phyloP scores from a whole-genome alignment of 1,140 invertebrate genomes.

The Chelonus insularis region DNA sequence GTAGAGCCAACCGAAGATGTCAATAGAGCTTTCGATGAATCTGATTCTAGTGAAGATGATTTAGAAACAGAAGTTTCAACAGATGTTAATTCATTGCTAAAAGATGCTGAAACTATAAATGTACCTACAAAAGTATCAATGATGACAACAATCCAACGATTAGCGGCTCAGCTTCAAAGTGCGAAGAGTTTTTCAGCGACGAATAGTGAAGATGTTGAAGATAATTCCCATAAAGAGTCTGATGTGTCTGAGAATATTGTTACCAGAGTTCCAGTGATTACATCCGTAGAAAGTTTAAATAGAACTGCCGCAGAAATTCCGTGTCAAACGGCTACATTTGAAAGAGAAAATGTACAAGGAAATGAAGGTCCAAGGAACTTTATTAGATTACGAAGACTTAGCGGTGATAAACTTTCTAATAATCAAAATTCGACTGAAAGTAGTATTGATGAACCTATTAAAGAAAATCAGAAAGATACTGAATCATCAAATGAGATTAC shows the following conservation, averaged over 20 bases:
- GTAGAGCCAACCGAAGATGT: not conserved
- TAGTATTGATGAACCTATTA: not conserved
- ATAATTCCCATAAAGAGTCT: not conserved
- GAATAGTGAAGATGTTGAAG: not conserved
- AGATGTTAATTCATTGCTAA: constrained; percentile 39
- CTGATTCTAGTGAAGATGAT: constrained; percentile 16
- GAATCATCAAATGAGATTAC: no score
- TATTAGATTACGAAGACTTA: constrained; percentile 49
- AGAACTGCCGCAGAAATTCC: no score
- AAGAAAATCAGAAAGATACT: constrained; percentile 16
- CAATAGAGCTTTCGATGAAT: no score
- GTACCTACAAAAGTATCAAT: constrained; percentile 45
- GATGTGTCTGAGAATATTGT: not conserved
- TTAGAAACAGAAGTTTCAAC: constrained; percentile 28
- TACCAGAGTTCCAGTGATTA: not conserved
- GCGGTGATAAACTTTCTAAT: constrained; percentile 52
- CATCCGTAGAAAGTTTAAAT: not conserved
- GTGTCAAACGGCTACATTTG: no score
- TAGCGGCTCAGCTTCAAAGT: constrained; percentile 50
- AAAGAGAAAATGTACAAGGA: no score
- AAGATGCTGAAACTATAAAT: constrained; percentile 44
- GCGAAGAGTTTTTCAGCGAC: constrained; percentile 32
- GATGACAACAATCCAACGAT: constrained; percentile 53
- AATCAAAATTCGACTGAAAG: constrained; percentile 24
- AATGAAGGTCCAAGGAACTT: constrained; percentile 38